Evolutionary conservation across 2,797 vertebrate species (phyloP), one percentile per base, ranked within the genome.

Genomic region (Pseudomugil gertrudae): DNA sequence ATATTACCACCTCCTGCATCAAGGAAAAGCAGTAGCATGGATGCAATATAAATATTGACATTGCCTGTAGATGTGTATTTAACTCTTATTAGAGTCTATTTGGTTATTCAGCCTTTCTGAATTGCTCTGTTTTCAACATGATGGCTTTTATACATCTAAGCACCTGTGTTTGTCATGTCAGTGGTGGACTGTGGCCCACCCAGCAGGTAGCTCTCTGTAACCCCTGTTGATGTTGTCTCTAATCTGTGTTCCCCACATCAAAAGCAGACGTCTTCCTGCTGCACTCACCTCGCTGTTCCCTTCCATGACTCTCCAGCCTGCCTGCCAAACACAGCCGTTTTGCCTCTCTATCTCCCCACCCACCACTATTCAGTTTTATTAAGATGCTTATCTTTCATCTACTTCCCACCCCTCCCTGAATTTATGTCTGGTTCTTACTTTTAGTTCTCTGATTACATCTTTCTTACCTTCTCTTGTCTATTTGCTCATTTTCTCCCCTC

Each of bases 261-360:
- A 81, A 82, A 69, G 63, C 85, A 87, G 80, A 76, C 74, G 1
- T 9, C 61, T 61, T 15, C 67, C 58, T 6, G 14, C 57, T 50
- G 40, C 19, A 33, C 53, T 59, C 54, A 0, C 57, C 45, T 3
- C 43, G 8, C 54, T 23, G 29, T 9, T 21, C 60, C 60, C 60
- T 57, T 48, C 36, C 58, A 45, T 38, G 48, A 47, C 74, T 76
- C 60, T 76, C 69, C 61, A 72, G 38, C 17, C 66, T 57, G 63
- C 61, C 79, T 83, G 88, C 86, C 89, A 87, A 82, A 72, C 64
- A 71, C 82, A 86, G 87, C 82, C 82, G 89, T 66, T 74, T 72
- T 60, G 43, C 77, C 82, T 51, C 4, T 78, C 72, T 61, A 48
- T 80, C 71, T 77, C n/a, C 21, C 54, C 63, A 60, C 59, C 63